Evolutionary conservation across 1,140 invertebrate genomes (phyloP).

Genomic region (Galleria mellonella): DNA sequence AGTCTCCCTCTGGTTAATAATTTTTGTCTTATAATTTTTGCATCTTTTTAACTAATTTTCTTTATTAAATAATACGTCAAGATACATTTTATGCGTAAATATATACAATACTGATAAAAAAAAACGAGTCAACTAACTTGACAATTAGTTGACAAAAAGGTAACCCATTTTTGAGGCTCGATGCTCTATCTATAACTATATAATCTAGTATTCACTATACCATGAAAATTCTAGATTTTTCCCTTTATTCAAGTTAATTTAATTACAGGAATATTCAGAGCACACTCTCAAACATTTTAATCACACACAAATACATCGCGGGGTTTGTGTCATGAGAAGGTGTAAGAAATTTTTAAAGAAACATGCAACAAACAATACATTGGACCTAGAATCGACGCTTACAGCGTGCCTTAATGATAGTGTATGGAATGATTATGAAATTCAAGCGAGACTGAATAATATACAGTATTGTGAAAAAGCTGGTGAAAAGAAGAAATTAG

Average conservation of each 20-base stretch:
- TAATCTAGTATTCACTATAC: too few relatives aligned
- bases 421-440: conserved; percentile 16
- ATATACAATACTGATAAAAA: too few relatives aligned
- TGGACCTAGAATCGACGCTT: conserved; percentile 14
- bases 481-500: conserved; percentile 10
- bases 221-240: too few relatives aligned
- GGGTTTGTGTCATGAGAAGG: conserved; percentile 57
- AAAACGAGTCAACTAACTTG: too few relatives aligned
- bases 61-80: too few relatives aligned
- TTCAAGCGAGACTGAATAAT: conserved; percentile 15
- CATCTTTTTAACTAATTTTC: too few relatives aligned
- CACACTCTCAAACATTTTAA: conserved; percentile 67
- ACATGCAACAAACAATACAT: conserved; percentile 13
- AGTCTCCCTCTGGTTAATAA: too few relatives aligned
- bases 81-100: too few relatives aligned
- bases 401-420: conserved; percentile 22
- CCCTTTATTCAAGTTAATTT: neutral
- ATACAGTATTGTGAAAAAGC: conserved; percentile 19
- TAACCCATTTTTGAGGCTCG: too few relatives aligned
- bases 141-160: too few relatives aligned
- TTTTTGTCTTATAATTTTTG: too few relatives aligned
- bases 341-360: conserved; percentile 26
- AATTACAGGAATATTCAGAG: conserved; percentile 53
- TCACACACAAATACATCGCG: conserved; percentile 72
- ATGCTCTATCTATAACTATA: too few relatives aligned